Conservation (phyloP, 2,797 vertebrate genomes). For the Pantherophis alleghaniensis region DNA sequence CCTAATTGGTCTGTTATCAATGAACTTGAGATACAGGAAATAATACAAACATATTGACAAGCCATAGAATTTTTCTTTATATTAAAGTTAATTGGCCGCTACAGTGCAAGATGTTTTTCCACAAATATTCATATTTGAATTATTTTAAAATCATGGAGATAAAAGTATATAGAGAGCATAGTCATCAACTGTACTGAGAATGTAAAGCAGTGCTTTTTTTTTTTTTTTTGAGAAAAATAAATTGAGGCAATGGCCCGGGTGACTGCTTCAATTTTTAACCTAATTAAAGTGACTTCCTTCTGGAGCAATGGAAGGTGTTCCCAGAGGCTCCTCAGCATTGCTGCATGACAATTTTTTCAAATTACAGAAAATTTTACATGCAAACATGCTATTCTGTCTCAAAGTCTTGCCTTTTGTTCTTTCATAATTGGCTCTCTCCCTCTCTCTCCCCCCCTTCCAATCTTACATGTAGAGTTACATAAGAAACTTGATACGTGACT, state of each 20-base stretch:
- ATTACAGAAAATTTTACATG: conserved; percentile 9
- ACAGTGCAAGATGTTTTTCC: not conserved
- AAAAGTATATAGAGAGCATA: conserved; percentile 13
- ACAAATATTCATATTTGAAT: conserved; percentile 3
- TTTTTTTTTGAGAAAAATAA: not conserved
- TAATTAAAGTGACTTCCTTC: conserved; percentile 24
- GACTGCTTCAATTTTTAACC: conserved; percentile 22
- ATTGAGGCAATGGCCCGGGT: not conserved
- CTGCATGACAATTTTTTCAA: conserved; percentile 22
- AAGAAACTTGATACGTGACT: not conserved
- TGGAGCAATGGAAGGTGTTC: not conserved
- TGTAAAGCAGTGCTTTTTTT: not conserved
- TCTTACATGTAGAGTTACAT: not conserved
- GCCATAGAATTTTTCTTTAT: not conserved
- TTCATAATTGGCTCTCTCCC: not conserved
- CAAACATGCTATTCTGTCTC: not conserved
- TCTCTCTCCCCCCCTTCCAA: not conserved
- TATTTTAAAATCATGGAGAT: conserved; percentile 14
- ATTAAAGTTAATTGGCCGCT: not conserved
- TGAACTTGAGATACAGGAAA: not conserved
- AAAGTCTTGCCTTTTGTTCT: not conserved
- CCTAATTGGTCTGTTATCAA: not conserved
- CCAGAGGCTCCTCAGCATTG: conserved; percentile 5
- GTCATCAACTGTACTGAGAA: not conserved
- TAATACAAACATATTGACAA: not conserved